Base-by-base conservation (phyloP, 2,888 invertebrate species). In the Caenorhabditis parvicauda region DNA sequence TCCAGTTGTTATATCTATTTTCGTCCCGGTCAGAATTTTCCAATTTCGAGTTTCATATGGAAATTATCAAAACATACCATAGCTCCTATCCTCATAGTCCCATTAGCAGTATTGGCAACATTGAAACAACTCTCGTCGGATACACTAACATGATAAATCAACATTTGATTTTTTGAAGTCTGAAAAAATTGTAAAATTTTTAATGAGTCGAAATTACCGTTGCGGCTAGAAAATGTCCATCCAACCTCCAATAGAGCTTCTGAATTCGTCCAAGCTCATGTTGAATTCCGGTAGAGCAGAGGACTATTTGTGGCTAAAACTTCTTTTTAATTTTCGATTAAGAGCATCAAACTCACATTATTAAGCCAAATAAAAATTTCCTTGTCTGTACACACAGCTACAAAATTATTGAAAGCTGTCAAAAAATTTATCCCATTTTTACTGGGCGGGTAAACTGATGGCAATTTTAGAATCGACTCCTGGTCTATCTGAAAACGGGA, bases 271-370 rank as follows among this genome's bases (percentile, higher is more conserved):
- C 60, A 7, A 27, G 14, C n/a, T 55, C 44, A 24, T 63, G 61
- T 7, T 62, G 39, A 14, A 76, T 60, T 12, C 64, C 55, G 21
- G 71, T 63, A 1, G 65, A 56, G 54, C 74, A 75, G 3, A 79
- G 60, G 3, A 76, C 52, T n/a, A 79, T 51, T 39, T 69, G 74
- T 2, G 77, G 77, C 79, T 79, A 50, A 63, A 77, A 54, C 9
- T 19, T 12, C 25, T 22, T 19, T 24, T 22, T 2, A 29, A 38
- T 14, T 41, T 25, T 3, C 3, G n/a, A 24, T 22, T 19, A 46
- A 17, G 17, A n/a, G n/a, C n/a, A n/a, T n/a, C n/a, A 29, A 12
- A 24, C 64, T 54, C 47, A 79, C 79, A 60, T 76, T 67, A 17
- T 75, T 59, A n/a, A 73, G 64, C 62, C 69, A 80, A 32, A 80